Base-by-base conservation (phyloP, 2,888 invertebrate species). In the Rapana venosa region DNA sequence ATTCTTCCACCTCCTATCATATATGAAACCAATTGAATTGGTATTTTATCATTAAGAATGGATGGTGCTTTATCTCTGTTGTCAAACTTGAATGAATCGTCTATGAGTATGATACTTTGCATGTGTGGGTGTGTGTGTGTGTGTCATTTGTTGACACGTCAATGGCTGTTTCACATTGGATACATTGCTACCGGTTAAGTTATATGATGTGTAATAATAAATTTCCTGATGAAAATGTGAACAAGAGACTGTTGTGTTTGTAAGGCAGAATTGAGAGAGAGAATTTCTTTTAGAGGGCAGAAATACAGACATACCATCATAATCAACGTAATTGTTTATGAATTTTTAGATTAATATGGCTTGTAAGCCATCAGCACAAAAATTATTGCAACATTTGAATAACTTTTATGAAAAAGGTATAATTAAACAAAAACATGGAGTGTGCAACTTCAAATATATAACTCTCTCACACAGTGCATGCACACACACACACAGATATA, bases 131-230 rank as follows among this genome's bases (percentile, higher is more conserved):
- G 66, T 66, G 13, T 83, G 81, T 47, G 47, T 83, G 81, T 22
- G 13, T 83, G 81, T 79, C 77, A 35, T 32, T 79, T 32, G 32
- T 79, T 20, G 47, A 79, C 17, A 79, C 35, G 13, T 15, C 77
- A 15, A 15, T 79, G 32, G 13, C 15, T 79, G 32, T 79, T 79
- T 32, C 77, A 32, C 32, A 17, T 79, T 32, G 77, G 77, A 79
- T 32, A 79, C 26, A 26, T 79, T 79, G 77, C 32, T 79, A 32
- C 77, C 77, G 32, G 77, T 32, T 79, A 15, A 79, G 77, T 79
- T 79, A 79, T n/a, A 47, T 79, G 77, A 79, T 79, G 30, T 79
- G 26, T 26, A 79, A 79, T 79, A 79, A 79, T 47, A 47, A 79
- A 61, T 22, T 61, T 61, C 61, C 61, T 61, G 15, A 61, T 15